Percentiles rank a stretch among this genome's conserved stretches.
These are phyloP conservation scores for Okapia johnstoni DNA, from an alignment of 2,113 vertebrate genomes.

Conservation along the genomic window DNA sequence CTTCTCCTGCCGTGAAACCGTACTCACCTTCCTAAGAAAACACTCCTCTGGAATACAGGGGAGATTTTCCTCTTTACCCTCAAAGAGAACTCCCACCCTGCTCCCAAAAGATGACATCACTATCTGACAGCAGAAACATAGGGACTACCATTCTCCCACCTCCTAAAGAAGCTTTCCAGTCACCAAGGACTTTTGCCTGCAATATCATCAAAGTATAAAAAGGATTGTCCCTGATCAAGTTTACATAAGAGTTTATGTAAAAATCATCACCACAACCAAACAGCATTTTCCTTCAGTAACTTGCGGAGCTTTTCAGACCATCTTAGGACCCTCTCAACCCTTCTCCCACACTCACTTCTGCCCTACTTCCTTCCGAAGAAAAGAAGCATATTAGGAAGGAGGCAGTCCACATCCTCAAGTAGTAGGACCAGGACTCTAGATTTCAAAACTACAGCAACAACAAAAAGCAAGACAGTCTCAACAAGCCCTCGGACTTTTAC, in stretches of 20 bases:
- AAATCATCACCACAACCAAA: conserved; percentile 79
- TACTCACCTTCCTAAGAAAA: conserved; percentile 85
- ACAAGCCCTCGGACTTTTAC: conserved; percentile 80
- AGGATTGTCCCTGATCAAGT: conserved; percentile 80
- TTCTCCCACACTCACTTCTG: neutral
- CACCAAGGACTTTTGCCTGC: conserved; percentile 83
- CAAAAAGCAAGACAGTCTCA: conserved; percentile 83
- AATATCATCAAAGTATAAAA: conserved; percentile 85
- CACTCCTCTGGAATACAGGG: conserved; percentile 91
- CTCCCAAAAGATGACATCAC: conserved; percentile 79
- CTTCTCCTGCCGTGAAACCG: conserved; percentile 82
- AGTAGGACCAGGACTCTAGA: conserved; percentile 87
- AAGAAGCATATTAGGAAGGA: conserved; percentile 72
- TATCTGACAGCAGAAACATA: conserved; percentile 79
- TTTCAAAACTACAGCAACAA: conserved; percentile 82
- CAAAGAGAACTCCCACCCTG: conserved; percentile 83
- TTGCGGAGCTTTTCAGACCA: conserved; percentile 75
- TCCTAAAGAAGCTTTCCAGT: conserved; percentile 81
- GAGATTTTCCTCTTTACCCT: conserved; percentile 88
- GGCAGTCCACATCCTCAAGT: conserved; percentile 79
- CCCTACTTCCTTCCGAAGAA: conserved; percentile 69
- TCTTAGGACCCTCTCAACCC: conserved; percentile 77
- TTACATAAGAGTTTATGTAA: conserved; percentile 75
- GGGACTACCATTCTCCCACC: conserved; percentile 82
- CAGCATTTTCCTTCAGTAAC: conserved; percentile 83